Percentiles rank a stretch among this genome's conserved stretches.
Conservation (phyloP, 2,888 invertebrate genomes). For the Lapara coniferarum region DNA sequence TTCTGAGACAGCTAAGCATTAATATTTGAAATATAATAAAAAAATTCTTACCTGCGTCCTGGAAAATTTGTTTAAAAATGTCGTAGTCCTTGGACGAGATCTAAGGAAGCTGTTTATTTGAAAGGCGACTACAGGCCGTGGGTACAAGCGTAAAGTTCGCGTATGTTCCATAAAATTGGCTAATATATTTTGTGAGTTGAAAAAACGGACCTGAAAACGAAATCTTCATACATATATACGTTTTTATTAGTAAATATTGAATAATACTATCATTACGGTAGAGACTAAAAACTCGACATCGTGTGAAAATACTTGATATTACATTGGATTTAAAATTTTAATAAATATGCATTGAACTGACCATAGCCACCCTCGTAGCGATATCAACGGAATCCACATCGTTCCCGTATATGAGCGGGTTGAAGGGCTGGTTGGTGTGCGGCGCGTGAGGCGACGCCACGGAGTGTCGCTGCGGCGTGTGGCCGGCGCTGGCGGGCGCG, state of each 20-base stretch:
- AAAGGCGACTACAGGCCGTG: conserved; percentile 99
- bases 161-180: conserved; percentile 99
- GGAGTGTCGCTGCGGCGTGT: conserved; percentile 73
- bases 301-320: too few species aligned
- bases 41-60: conserved; percentile 89
- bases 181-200: conserved; percentile 98
- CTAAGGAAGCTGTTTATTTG: conserved; percentile 98
- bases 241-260: too few species aligned
- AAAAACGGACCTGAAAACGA: conserved; percentile 91
- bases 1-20: neutral
- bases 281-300: neutral
- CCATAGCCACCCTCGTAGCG: conserved; percentile 93
- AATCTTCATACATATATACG: neutral
- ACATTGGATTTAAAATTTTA: too few species aligned
- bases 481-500: conserved; percentile 50
- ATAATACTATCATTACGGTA: too few species aligned
- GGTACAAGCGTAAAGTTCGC: conserved; percentile 96
- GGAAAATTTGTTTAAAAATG: conserved; percentile 96
- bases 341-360: conserved; percentile 29
- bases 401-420: conserved; percentile 95
- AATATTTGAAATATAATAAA: neutral
- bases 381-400: conserved; percentile 99
- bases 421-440: conserved; percentile 83
- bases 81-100: conserved; percentile 94
- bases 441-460: conserved; percentile 61